Base-by-base conservation (phyloP, 2,797 vertebrate genomes). In the Pelodytes ibericus region DNA sequence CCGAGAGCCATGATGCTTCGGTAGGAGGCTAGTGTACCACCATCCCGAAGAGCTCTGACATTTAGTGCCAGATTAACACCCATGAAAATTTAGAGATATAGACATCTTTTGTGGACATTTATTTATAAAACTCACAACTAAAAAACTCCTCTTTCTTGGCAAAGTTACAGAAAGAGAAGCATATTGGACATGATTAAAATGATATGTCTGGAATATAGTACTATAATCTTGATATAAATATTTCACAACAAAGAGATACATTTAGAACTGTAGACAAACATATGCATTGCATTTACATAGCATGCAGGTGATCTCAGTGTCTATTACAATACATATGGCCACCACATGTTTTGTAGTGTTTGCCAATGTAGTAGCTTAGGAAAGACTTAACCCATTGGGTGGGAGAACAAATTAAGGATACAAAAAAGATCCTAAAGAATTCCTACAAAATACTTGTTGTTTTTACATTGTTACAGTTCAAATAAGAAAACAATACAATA, bases 181-280 rank as follows among this genome's bases (percentile, higher is more conserved):
- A 53, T 24, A 24, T 53, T 53, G 49, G 22, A 22, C 7, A 22
- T 53, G 49, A 24, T 53, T 24, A 2, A 22, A 22, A 20, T 53
- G 49, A 53, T 53, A 16, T 53, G n/a, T 53, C n/a, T 53, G n/a
- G 22, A 44, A 44, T 36, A n/a, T n/a, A 49, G 18, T 49, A 2
- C 11, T 49, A n/a, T 4, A 49, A 15, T 5, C 44, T n/a, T 16
- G 18, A n/a, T 49, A 2, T 15, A 53, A 53, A 53, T 53, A 20
- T 53, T 53, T 13, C 49, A 53, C 22, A 24, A 24, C 49, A 25
- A 53, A 53, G 49, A 53, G 49, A 53, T 53, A 16, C 6, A 53
- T 44, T 44, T 24, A 53, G 49, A 53, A 11, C 49, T 22, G 49
- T 22, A 53, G 49, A 53, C 49, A 53, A 53, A 53, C 49, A 53